Base-by-base conservation (phyloP, 1,140 invertebrate species). In the Littorina saxatilis region DNA sequence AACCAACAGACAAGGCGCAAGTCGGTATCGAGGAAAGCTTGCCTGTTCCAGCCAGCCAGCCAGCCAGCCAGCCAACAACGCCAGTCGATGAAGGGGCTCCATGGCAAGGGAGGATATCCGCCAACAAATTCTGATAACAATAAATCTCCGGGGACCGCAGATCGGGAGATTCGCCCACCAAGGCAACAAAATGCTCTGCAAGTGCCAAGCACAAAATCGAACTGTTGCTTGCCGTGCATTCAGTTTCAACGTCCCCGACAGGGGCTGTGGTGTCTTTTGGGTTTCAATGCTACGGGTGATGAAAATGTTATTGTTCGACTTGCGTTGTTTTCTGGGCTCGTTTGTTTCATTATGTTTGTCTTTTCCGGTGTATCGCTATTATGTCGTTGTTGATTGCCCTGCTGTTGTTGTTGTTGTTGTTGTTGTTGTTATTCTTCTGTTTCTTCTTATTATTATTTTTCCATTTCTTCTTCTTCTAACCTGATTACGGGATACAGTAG, bases 101-200 rank as follows among this genome's bases (percentile, higher is more conserved):
- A 73, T 39, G 43, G 40, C 13, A 23, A 27, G 17, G 17, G 40
- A 43, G 39, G 39, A 73, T 73, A 43, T 73, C 70, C 70, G 32
- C 29, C 23, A 39, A 73, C 70, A 73, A 73, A 73, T 73, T 73
- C 70, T 73, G 37, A 73, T 73, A 73, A 39, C 70, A 43, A 40
- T 73, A 73, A 73, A 73, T 73, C 70, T 39, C 70, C 29, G 13
- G 35, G 70, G 37, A 35, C 39, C 35, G 39, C 70, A 23, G 58
- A 61, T 61, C 58, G 58, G 17, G 43, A 47, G n/a, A 29, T 68
- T n/a, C 40, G 37, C 70, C 39, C 15, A 43, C 39, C 4, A 32
- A 39, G 70, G 29, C 37, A 73, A 32, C 37, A 73, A 39, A 73
- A 73, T 27, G 40, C 35, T 37, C 15, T 39, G 70, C 70, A 73